A percentile compares a stretch with the other conserved stretches of the same genome.
phyloP scores from a whole-genome alignment of 2,113 vertebrate genomes.

The Embiotoca jacksoni region DNA sequence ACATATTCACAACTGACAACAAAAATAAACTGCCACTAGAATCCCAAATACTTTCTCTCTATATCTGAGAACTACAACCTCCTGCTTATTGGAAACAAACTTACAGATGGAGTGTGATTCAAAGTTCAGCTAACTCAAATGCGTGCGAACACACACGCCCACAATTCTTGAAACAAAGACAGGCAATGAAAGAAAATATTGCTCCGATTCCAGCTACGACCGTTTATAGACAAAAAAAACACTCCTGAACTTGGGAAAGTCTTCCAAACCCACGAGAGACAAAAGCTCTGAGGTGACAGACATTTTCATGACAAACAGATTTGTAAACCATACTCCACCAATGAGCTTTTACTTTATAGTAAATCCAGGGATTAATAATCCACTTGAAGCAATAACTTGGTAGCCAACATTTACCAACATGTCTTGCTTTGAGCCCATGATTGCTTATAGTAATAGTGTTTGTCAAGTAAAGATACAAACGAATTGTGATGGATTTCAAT shows the following conservation, averaged over 20 bases:
- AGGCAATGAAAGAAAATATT: conserved; percentile 14
- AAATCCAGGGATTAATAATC: no score
- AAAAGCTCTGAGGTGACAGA: background rate
- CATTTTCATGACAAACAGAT: no score
- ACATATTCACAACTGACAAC: background rate
- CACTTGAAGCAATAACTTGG: no score
- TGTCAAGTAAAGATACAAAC: no score
- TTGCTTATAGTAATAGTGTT: background rate
- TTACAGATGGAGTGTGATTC: conserved; percentile 59
- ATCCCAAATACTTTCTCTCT: background rate
- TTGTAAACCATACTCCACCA: no score
- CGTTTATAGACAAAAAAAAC: conserved; percentile 19
- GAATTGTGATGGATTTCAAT: no score
- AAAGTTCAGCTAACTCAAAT: conserved; percentile 49
- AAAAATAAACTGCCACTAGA: background rate
- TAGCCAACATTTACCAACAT: no score
- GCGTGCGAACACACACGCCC: background rate
- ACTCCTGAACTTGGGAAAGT: conserved; percentile 21
- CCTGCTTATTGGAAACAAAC: conserved; percentile 21
- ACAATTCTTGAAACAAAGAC: conserved; percentile 36
- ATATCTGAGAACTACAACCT: conserved; percentile 1
- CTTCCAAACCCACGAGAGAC: conserved; percentile 10
- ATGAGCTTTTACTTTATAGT: no score
- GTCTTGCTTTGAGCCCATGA: background rate
- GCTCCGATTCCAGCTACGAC: conserved; percentile 20